A percentile compares a stretch with the other conserved stretches of the same genome.
phyloP scores from a whole-genome alignment of 2,113 vertebrate genomes.

The Prionailurus bengalensis region DNA sequence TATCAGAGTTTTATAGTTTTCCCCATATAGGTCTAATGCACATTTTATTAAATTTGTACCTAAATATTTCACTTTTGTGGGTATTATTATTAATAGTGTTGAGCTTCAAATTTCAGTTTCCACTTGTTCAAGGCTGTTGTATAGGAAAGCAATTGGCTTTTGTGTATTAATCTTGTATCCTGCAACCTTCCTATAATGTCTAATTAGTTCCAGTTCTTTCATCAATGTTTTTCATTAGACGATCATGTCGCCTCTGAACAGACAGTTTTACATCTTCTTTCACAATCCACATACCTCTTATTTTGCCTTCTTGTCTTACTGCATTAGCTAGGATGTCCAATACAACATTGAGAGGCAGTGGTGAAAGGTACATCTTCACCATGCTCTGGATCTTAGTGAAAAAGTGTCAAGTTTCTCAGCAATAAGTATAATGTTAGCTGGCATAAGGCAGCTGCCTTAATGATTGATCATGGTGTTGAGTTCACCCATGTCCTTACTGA shows the following conservation, averaged over 20 bases:
- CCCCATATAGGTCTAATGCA: not conserved
- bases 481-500: not conserved
- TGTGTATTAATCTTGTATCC: not conserved
- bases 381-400: not conserved
- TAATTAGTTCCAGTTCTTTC: not conserved
- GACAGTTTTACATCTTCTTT: not conserved
- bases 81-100: not conserved
- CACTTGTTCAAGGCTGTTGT: not conserved
- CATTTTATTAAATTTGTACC: not conserved
- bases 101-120: not conserved
- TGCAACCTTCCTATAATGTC: not conserved
- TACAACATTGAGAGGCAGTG: not conserved
- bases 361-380: not conserved
- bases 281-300: not conserved
- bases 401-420: not conserved
- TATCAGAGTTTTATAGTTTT: not conserved
- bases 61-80: not conserved
- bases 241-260: not conserved
- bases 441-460: too few relatives aligned
- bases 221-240: not conserved
- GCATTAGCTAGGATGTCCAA: not conserved
- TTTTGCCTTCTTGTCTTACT: not conserved
- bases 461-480: not conserved
- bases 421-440: not conserved
- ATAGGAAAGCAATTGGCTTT: not conserved